These are phyloP conservation scores for Tanypteryx hageni DNA, from an alignment of 2,888 invertebrate genomes.

Conservation along the genomic window DNA sequence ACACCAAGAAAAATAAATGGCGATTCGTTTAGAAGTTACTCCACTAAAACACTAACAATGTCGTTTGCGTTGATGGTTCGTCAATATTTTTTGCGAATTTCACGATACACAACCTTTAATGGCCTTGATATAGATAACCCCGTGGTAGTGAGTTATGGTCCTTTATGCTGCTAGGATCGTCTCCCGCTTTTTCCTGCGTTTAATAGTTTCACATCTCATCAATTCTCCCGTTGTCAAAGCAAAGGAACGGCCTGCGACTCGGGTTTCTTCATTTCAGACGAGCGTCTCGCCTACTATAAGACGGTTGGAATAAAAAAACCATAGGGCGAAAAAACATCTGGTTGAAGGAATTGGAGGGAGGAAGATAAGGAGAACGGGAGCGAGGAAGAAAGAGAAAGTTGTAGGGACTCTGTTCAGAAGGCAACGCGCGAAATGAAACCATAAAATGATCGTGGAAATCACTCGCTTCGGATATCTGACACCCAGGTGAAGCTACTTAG, in stretches of 20 bases:
- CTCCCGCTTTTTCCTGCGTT: slow-evolving; percentile 16
- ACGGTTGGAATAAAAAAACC: slow-evolving; percentile 30
- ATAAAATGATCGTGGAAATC: too few species aligned
- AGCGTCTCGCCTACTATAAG: slow-evolving; percentile 14
- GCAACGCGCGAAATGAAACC: too few species aligned
- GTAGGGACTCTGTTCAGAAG: not conserved
- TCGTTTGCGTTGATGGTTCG: not conserved
- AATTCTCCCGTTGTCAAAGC: slow-evolving; percentile 43
- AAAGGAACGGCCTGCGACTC: not conserved
- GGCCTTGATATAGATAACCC: not conserved
- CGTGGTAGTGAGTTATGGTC: slow-evolving; percentile 30
- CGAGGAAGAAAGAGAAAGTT: not conserved
- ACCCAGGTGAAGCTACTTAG: too few species aligned
- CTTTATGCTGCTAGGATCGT: not conserved
- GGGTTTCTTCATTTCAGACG: not conserved
- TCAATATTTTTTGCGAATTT: not conserved
- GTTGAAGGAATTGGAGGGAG: not conserved
- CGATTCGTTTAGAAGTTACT: not conserved
- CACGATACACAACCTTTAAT: not conserved
- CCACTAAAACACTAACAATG: not conserved
- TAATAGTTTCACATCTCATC: slow-evolving; percentile 43
- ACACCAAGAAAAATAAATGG: not conserved
- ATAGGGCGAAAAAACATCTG: not conserved
- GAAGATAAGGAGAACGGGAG: not conserved
- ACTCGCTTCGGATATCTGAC: too few species aligned